Evolutionary conservation across 1,140 invertebrate species (phyloP), one percentile per base, ranked within the genome.

Genomic region (Coelopa frigida): DNA sequence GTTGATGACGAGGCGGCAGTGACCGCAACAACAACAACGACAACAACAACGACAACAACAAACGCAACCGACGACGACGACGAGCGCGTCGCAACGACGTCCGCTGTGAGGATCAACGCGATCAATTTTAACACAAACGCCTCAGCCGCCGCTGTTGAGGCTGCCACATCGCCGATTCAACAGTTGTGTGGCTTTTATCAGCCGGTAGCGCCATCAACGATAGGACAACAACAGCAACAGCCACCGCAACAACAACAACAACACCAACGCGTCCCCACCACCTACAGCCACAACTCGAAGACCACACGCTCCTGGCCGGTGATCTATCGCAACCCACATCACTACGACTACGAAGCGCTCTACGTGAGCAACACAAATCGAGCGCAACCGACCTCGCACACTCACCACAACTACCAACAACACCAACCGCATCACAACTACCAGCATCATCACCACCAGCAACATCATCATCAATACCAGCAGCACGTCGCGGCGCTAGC

Each of bases 221-320:
- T n/a, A n/a, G n/a, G n/a, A 29, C 37, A 18, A 39, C 40, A 22
- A 32, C 41, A 14, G 42, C 45, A 29, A 43, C 26, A 10, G 23
- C 50, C 14, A 37, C 51, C 15, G 14, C 51, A 10, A 33, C 44
- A 26, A 51, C 50, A 6, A 49, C 24, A n/a, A n/a, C n/a, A n/a
- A n/a, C n/a, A n/a, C n/a, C n/a, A n/a, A n/a, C n/a, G n/a, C n/a
- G n/a, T n/a, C 17, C 31, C 44, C 44, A 58, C 54, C 26, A 56
- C 54, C 3, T 69, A 69, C 20, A 65, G 55, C 21, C 59, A 65
- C 44, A 67, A 69, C 45, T 65, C 59, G 3, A 69, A 61, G 46
- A 70, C 67, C 12, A 70, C 67, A 4, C 59, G 63, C 10, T 67
- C 61, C 35, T 70, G 67, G 67, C 67, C 67, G 0, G 67, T 70